These are phyloP conservation scores for Squalus acanthias DNA, from an alignment of 2,797 vertebrate genomes.

Conservation along the genomic window DNA sequence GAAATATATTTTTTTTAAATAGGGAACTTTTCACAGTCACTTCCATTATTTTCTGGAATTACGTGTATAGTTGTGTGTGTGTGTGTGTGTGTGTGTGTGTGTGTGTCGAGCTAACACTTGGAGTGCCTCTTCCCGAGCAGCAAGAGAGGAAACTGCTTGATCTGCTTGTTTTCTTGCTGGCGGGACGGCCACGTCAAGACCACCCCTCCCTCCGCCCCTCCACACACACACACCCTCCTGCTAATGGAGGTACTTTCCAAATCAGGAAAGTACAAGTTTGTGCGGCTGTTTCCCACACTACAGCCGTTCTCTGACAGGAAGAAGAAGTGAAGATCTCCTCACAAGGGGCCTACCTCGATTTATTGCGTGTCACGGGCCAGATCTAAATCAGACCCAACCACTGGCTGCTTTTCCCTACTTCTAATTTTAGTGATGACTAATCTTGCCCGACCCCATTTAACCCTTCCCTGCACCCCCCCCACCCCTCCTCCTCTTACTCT, in stretches of 20 bases:
- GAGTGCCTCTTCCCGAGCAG: neutral
- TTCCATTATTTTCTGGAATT: neutral
- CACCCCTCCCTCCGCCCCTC: neutral
- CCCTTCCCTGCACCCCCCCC: too few relatives aligned
- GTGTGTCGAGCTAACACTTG: neutral
- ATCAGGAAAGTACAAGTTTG: neutral
- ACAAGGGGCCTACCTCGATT: neutral
- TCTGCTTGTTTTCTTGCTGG: neutral
- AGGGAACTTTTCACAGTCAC: neutral
- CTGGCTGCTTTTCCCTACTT: neutral
- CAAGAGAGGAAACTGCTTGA: neutral
- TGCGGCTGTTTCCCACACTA: neutral
- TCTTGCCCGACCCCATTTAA: neutral
- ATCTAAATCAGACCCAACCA: neutral
- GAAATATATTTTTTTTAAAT: neutral
- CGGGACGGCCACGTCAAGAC: neutral
- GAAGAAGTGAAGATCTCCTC: conserved; percentile 6
- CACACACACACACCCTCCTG: neutral
- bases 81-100: neutral
- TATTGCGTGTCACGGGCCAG: neutral
- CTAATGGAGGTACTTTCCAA: neutral
- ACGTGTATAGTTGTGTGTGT: neutral
- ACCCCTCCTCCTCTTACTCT: neutral
- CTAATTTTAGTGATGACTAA: neutral
- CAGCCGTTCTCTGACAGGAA: neutral